A percentile compares a stretch with the other conserved stretches of the same genome.
phyloP scores from a whole-genome alignment of 1,140 invertebrate genomes.

The Melipona quadrifasciata region DNA sequence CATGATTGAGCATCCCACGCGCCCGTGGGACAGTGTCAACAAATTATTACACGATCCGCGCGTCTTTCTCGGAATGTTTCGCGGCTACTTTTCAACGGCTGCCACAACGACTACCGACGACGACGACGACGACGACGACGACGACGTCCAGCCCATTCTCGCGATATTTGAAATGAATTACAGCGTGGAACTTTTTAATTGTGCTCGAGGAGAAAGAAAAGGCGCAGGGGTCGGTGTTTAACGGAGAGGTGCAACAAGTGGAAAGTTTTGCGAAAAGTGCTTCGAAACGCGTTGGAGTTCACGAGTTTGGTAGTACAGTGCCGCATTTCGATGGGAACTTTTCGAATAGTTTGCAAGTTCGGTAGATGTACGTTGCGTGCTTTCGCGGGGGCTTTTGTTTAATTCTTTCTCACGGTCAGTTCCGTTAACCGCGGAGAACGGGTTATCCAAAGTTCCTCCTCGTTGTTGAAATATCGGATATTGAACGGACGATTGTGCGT shows the following conservation, averaged over 20 bases:
- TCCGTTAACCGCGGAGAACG: no score
- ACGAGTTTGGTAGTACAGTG: background rate
- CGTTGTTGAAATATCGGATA: no score
- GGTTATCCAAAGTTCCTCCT: no score
- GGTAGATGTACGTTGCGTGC: background rate
- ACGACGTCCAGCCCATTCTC: no score
- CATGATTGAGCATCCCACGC: background rate
- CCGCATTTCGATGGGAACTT: background rate
- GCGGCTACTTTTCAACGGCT: no score
- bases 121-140: no score
- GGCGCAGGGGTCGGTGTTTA: no score
- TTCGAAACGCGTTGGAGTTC: background rate
- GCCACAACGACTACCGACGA: no score
- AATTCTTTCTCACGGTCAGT: background rate
- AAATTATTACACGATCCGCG: background rate
- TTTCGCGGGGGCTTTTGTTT: background rate
- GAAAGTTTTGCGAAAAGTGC: background rate
- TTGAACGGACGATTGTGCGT: no score
- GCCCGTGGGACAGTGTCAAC: background rate
- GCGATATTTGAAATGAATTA: no score
- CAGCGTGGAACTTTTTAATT: no score
- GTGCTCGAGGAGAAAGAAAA: no score
- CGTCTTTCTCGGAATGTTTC: background rate
- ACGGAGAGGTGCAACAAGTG: slow-evolving; percentile 20
- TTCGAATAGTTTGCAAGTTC: background rate